Conservation (phyloP, 2,113 vertebrate species). For the Hyaena hyaena region DNA sequence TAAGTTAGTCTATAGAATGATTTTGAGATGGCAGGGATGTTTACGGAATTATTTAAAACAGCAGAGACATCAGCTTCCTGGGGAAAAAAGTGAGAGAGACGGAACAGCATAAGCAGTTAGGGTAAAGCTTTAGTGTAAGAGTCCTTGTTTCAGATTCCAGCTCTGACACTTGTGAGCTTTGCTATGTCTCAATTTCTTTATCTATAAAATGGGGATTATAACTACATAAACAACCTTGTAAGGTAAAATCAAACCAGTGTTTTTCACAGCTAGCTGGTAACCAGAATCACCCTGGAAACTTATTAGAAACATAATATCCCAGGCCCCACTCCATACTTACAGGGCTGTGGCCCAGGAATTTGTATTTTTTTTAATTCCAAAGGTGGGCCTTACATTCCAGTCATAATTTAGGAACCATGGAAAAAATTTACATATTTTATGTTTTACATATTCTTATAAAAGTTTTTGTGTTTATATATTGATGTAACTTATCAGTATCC, state of each 20-base stretch:
- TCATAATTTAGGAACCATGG: conserved; percentile 10
- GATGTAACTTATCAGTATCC: background rate
- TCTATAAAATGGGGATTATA: conserved; percentile 15
- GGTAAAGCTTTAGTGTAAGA: conserved; percentile 19
- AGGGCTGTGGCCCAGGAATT: background rate
- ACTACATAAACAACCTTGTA: conserved; percentile 16
- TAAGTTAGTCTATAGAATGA: background rate
- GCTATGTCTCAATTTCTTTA: conserved; percentile 31
- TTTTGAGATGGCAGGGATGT: conserved; percentile 22
- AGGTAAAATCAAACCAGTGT: conserved; percentile 46
- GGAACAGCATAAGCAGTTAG: background rate
- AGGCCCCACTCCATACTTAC: background rate
- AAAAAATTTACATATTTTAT: background rate
- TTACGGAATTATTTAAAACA: conserved; percentile 20
- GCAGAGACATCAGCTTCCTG: background rate
- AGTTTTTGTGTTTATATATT: background rate
- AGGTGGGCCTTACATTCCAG: background rate
- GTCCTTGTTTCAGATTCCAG: background rate
- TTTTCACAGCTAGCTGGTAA: background rate
- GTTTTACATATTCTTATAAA: background rate
- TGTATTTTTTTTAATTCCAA: conserved; percentile 38
- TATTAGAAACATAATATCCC: conserved; percentile 21
- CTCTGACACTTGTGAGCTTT: background rate
- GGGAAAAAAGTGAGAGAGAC: background rate
- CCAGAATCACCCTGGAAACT: conserved; percentile 1